Conservation (phyloP, 2,797 vertebrate genomes). For the Anabas testudineus region DNA sequence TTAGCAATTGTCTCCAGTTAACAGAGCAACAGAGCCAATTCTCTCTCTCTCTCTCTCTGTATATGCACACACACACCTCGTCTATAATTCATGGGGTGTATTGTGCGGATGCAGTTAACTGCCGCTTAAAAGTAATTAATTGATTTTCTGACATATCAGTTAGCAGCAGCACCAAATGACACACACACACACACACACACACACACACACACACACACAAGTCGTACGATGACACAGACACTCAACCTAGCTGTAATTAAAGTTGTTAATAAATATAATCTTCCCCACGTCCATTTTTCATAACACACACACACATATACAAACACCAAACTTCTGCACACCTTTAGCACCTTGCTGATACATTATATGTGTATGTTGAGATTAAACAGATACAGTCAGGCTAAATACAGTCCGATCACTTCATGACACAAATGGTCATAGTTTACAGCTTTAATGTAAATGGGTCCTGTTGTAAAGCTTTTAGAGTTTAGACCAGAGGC, state of each 20-base stretch:
- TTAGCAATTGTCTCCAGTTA: conserved; percentile 76
- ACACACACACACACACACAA: conserved; percentile 13
- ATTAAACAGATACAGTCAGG: neutral
- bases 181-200: conserved; percentile 54
- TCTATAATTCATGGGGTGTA: conserved; percentile 96
- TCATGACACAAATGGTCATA: conserved; percentile 1
- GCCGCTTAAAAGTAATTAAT: conserved; percentile 99
- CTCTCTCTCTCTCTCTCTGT: conserved; percentile 24
- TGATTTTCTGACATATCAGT: conserved; percentile 99
- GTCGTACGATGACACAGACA: neutral
- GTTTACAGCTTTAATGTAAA: conserved; percentile 1
- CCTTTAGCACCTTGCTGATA: no score
- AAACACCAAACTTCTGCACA: no score
- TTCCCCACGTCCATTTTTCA: neutral
- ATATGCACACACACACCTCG: conserved; percentile 71
- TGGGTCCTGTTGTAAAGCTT: conserved; percentile 12
- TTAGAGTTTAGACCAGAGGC: neutral
- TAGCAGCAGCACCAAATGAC: conserved; percentile 88
- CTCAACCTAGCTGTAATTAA: conserved; percentile 63
- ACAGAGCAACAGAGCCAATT: conserved; percentile 61
- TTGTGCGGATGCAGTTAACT: conserved; percentile 93
- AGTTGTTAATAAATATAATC: conserved; percentile 35
- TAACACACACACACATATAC: no score
- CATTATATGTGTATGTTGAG: no score
- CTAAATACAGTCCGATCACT: neutral